Evolutionary conservation across 2,113 vertebrate species (phyloP).

Genomic region (Colaptes auratus): DNA sequence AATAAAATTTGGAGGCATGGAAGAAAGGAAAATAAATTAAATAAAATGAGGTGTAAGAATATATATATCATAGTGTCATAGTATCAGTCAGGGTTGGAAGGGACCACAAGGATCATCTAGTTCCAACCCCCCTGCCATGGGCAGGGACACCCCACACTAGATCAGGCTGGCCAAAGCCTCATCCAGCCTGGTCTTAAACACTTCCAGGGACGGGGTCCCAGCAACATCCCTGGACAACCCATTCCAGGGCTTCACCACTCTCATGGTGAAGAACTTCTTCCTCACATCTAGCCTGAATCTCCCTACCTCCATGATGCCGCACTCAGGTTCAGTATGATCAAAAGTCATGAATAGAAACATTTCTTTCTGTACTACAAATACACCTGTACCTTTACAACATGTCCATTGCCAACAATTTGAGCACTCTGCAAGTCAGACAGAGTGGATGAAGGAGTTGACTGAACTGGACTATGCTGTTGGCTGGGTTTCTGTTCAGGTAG

Average conservation of each 20-base stretch:
- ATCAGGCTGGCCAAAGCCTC: no score
- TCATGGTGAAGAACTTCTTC: no score
- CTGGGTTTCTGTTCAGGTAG: slow-evolving; percentile 83
- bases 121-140: no score
- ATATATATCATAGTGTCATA: background rate
- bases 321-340: background rate
- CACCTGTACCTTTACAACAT: slow-evolving; percentile 74
- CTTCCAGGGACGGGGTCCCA: no score
- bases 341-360: background rate
- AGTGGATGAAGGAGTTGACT: slow-evolving; percentile 73
- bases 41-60: background rate
- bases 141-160: no score
- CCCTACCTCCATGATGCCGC: no score
- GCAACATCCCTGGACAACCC: no score
- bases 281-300: no score
- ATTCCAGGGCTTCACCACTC: no score
- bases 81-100: no score
- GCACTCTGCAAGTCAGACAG: slow-evolving; percentile 77
- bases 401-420: slow-evolving; percentile 71
- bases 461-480: slow-evolving; percentile 64
- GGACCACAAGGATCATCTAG: no score
- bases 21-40: background rate
- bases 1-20: background rate
- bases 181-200: no score
- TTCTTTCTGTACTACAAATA: background rate